phyloP scores from a whole-genome alignment of 2,797 vertebrate genomes.

The Podarcis lilfordi region DNA sequence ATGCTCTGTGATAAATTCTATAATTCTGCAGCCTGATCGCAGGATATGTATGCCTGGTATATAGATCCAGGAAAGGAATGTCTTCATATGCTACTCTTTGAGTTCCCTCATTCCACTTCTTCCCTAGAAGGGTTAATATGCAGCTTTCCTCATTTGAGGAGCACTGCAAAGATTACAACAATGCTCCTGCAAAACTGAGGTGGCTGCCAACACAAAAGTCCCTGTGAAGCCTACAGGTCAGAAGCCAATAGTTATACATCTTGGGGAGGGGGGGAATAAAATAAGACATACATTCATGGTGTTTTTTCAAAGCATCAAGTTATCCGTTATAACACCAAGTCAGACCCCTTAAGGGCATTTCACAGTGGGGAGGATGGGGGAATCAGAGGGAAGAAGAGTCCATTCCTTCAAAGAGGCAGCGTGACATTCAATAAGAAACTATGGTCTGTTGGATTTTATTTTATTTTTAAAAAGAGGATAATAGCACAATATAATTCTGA shows the following conservation, averaged over 20 bases:
- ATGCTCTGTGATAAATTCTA: neutral
- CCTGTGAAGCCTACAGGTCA: neutral
- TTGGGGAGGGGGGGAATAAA: too few species aligned
- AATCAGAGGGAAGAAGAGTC: neutral
- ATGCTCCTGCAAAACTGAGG: neutral
- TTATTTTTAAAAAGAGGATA: neutral
- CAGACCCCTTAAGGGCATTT: constrained; percentile 9
- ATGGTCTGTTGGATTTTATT: neutral
- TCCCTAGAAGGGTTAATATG: neutral
- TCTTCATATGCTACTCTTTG: neutral
- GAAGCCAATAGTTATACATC: neutral
- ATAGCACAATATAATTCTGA: neutral
- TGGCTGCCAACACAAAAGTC: neutral
- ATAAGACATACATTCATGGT: too few species aligned
- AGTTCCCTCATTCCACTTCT: neutral
- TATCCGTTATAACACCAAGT: neutral
- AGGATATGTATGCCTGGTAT: neutral
- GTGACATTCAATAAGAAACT: neutral
- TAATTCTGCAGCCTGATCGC: neutral
- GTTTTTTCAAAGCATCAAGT: neutral
- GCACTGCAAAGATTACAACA: neutral
- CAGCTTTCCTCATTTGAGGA: neutral
- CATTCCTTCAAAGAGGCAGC: neutral
- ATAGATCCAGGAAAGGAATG: too few species aligned
- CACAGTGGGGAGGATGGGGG: neutral